Base-by-base conservation (phyloP, 1,140 invertebrate species). In the Harlomillsia oculata region DNA sequence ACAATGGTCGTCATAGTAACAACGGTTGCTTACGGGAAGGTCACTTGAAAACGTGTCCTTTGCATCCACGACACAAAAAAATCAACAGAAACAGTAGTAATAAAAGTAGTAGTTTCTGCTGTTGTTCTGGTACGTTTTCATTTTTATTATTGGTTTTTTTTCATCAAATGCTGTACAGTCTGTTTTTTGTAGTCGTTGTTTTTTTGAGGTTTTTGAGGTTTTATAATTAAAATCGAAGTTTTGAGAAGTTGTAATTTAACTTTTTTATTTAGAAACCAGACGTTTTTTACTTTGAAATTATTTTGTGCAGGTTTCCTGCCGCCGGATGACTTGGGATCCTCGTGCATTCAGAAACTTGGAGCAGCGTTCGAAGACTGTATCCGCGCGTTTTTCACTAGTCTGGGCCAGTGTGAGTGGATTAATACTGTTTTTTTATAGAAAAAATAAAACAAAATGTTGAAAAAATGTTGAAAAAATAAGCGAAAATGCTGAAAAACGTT, bases 291-390 rank as follows among this genome's bases (percentile, higher is more conserved):
- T 30, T 62, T 50, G 18, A 30, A 40, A 48, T 21, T 46, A 39
- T 13, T 56, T 43, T 25, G 56, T 56, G 2, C 55, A 56, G 29
- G 55, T 48, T 14, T 54, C 44, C 21, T 64, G 14, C 16, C 56
- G 57, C 21, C 69, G 72, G 56, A 16, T 13, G 16, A 8, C 9
- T 49, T 49, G 21, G 34, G 20, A 21, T 29, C 11, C 28, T 44
- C 20, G n/a, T 48, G 23, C 39, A 57, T 45, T 71, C 45, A 48
- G 29, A 34, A 34, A 48, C 30, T 48, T 45, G 74, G 71, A n/a
- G 67, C 69, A 11, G 61, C 59, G 11, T 66, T 75, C 57, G 76
- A 78, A 59, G 56, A 61, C 6, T 57, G 69, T 26, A 65, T 79
- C 16, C 69, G 75, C 51, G 52, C 59, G 1, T 43, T 68, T 36